A percentile compares a stretch with the other conserved stretches of the same genome.
Evolutionary conservation across 92 coral and sea anemone species (phyloP).

Genomic region (Palythoa caribaeorum): DNA sequence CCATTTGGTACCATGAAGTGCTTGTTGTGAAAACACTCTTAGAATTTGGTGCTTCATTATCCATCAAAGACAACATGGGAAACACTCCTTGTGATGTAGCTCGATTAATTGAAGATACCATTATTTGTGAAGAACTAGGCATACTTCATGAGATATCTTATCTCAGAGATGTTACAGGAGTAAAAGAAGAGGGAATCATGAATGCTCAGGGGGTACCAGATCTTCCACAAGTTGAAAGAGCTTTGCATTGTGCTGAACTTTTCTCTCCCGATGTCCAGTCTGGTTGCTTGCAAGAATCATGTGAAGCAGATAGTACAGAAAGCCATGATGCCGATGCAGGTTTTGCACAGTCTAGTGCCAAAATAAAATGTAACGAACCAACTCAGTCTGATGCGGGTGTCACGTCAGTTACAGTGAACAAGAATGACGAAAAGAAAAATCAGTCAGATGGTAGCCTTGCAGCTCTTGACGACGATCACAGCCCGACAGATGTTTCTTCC

Average conservation of each 20-base stretch:
- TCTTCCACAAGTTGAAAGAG: constrained; percentile 37
- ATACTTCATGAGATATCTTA: constrained; percentile 56
- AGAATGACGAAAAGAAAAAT: constrained; percentile 57
- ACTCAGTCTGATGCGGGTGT: constrained; percentile 56
- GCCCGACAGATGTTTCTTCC: constrained; percentile 56
- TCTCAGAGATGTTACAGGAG: constrained; percentile 56
- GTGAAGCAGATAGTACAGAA: constrained; percentile 52
- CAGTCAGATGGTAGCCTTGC: constrained; percentile 58
- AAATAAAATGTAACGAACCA: constrained; percentile 44
- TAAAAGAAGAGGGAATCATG: constrained; percentile 52
- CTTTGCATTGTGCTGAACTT: constrained; percentile 52
- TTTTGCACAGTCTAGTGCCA: constrained; percentile 22
- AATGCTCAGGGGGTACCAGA: constrained; percentile 44
- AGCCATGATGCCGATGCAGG: constrained; percentile 37
- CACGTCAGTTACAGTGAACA: constrained; percentile 48
- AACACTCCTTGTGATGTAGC: constrained; percentile 63
- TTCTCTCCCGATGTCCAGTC: constrained; percentile 51
- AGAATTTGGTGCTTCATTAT: constrained; percentile 57
- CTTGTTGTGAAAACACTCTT: constrained; percentile 57
- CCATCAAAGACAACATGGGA: constrained; percentile 62
- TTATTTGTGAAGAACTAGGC: constrained; percentile 59
- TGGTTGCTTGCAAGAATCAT: constrained; percentile 49
- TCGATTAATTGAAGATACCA: constrained; percentile 60
- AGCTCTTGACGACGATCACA: constrained; percentile 61
- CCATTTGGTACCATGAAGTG: constrained; percentile 65